Base-by-base conservation (phyloP, 2,113 vertebrate species). In the Geococcyx californianus region DNA sequence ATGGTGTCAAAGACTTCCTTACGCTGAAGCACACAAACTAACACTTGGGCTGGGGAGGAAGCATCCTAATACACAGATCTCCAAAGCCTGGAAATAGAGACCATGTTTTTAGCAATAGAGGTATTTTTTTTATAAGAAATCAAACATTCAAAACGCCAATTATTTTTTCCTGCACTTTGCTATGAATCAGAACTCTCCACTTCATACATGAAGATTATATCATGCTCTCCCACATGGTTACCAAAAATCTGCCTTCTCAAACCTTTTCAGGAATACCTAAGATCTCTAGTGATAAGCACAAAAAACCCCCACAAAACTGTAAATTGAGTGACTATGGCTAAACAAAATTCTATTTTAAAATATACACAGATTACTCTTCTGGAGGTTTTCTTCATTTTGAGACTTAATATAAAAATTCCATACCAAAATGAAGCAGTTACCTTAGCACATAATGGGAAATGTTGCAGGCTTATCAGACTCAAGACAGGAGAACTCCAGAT, bases 11-110 rank as follows among this genome's bases (percentile, higher is more conserved):
- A 64, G 16, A 31, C 28, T 63, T 68, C 45, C 56, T 73, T 51
- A 58, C 7, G 18, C 38, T 59, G 59, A 85, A 82, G 55, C 17
- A 89, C 10, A 49, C 1, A 3, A 81, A 54, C 15, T 47, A 8
- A 42, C 20, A 63, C 0, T 19, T 21, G 38, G 33, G 24, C 36
- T 68, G 42, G 24, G 59, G 42, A 75, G 7, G 49, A 63, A 69
- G 33, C 16, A 59, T 33, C 44, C 66, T 12, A n/a, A 31, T 6
- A 47, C n/a, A 47, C 0, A 0, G 29, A 52, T 16, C 54, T 63
- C 44, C 28, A 64, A 59, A 66, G 51, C 11, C 59, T 64, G 70
- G 70, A 91, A 73, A 85, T 13, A 6, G 34, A 93, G 77, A 73
- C 28, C 38, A 63, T 59, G 24, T 28, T 56, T 60, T 67, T 54